Base-by-base conservation (phyloP, 2,888 invertebrate species). In the Lepetodrilus schrolli region DNA sequence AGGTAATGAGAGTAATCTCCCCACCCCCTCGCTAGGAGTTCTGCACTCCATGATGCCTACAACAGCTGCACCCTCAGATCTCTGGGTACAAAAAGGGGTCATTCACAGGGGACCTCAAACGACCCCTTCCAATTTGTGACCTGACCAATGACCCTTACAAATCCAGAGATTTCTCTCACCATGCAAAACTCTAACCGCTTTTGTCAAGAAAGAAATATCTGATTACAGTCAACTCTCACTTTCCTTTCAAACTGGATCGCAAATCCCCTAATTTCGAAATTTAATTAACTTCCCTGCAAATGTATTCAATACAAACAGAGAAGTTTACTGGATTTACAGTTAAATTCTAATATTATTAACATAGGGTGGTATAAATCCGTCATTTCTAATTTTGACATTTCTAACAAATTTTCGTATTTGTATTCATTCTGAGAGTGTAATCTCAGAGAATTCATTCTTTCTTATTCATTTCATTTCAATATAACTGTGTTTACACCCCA, bases 401-500 rank as follows among this genome's bases (percentile, higher is more conserved):
- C 43, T 43, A 17, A 43, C 43, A 43, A 13, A 43, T 17, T 43
- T 43, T 43, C 17, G 43, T n/a, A 7, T 10, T 43, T 43, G 8
- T 43, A 17, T 43, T 43, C 43, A 7, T 17, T 43, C 43, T 10
- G n/a, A n/a, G n/a, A n/a, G n/a, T n/a, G 43, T 43, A 43, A 43
- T 43, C 17, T 17, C 13, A 30, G 17, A 21, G 58, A 58, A n/a
- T n/a, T n/a, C n/a, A n/a, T n/a, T n/a, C n/a, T n/a, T n/a, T 58
- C 34, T 58, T 58, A 58, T 23, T 58, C 58, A 58, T 30, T 58
- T 30, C 34, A 17, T 17, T 58, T 30, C 23, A 34, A 58, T 30
- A 58, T 34, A 58, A 34, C 58, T 30, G 30, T 17, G 30, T 58
- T 58, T 58, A 58, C 58, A 58, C 58, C 34, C 30, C 26, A 58